Percentiles rank a stretch among this genome's conserved stretches.
Evolutionary conservation across 1,140 invertebrate species (phyloP).

Genomic region (Macrosteles quadrilineatus): DNA sequence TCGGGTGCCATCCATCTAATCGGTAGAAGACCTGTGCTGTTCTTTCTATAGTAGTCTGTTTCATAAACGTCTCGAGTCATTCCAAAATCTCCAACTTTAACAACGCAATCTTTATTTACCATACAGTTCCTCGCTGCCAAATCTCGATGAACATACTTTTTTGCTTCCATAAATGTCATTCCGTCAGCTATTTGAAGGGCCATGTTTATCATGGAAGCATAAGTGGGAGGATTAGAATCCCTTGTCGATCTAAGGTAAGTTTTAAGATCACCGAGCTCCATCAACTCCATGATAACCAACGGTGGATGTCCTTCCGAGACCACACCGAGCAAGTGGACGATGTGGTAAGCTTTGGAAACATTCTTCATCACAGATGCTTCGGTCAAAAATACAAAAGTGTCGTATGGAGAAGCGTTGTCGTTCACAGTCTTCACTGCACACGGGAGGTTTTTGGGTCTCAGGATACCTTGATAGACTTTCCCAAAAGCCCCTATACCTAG

Average conservation of each 20-base stretch:
- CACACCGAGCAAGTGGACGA: constrained; percentile 93
- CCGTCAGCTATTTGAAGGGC: constrained; percentile 97
- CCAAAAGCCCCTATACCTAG: constrained; percentile 96
- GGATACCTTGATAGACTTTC: constrained; percentile 81
- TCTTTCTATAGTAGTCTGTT: constrained; percentile 95
- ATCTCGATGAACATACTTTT: constrained; percentile 96
- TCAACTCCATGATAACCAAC: constrained; percentile 96
- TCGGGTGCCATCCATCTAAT: constrained; percentile 95
- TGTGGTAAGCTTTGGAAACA: constrained; percentile 81
- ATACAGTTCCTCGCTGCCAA: constrained; percentile 98
- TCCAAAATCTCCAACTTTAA: constrained; percentile 96
- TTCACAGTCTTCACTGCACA: constrained; percentile 98
- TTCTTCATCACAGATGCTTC: constrained; percentile 93
- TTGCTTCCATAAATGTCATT: constrained; percentile 93
- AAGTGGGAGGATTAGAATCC: constrained; percentile 50
- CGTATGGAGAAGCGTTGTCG: constrained; percentile 74
- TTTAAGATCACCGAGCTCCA: constrained; percentile 94
- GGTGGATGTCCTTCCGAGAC: constrained; percentile 90
- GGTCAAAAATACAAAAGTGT: constrained; percentile 85
- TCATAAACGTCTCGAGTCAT: constrained; percentile 97
- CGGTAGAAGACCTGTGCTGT: constrained; percentile 79
- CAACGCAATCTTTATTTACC: constrained; percentile 85
- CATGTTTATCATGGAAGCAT: constrained; percentile 66
- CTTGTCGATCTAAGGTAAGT: constrained; percentile 71
- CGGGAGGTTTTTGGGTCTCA: constrained; percentile 51